Evolutionary conservation across 2,888 invertebrate species (phyloP).

Genomic region (Aphrophora alni): DNA sequence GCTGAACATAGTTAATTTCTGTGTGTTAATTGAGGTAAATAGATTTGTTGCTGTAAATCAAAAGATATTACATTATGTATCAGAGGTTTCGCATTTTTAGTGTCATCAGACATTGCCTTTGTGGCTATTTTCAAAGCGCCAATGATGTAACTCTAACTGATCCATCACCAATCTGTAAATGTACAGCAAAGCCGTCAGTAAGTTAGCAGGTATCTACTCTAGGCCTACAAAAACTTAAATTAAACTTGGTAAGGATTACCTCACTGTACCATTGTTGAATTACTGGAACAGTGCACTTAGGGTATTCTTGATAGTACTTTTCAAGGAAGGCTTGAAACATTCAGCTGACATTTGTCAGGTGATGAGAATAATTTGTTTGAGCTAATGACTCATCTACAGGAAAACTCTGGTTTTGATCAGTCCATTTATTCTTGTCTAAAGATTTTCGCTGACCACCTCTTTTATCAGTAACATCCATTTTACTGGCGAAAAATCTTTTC

Average conservation of each 20-base stretch:
- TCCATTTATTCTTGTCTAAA: neutral
- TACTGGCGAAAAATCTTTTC: conserved; percentile 12
- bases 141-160: conserved; percentile 4
- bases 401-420: conserved; percentile 21
- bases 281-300: neutral
- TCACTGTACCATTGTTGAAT: conserved; percentile 20
- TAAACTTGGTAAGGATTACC: conserved; percentile 10
- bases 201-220: conserved; percentile 18
- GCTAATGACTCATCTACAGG: conserved; percentile 25
- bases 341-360: conserved; percentile 31
- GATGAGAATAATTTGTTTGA: conserved; percentile 24
- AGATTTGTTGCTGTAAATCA: conserved; percentile 52
- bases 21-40: conserved; percentile 51
- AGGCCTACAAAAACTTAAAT: conserved; percentile 12
- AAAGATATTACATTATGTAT: conserved; percentile 44
- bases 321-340: conserved; percentile 24
- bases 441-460: conserved; percentile 21
- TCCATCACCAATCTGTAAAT: conserved; percentile 8
- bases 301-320: conserved; percentile 14
- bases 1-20: conserved; percentile 52
- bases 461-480: conserved; percentile 16
- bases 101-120: conserved; percentile 10
- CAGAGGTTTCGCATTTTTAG: conserved; percentile 22
- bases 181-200: neutral
- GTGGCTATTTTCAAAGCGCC: neutral